Conservation (phyloP, 2,888 invertebrate genomes). For the Cosmia pyralina region DNA sequence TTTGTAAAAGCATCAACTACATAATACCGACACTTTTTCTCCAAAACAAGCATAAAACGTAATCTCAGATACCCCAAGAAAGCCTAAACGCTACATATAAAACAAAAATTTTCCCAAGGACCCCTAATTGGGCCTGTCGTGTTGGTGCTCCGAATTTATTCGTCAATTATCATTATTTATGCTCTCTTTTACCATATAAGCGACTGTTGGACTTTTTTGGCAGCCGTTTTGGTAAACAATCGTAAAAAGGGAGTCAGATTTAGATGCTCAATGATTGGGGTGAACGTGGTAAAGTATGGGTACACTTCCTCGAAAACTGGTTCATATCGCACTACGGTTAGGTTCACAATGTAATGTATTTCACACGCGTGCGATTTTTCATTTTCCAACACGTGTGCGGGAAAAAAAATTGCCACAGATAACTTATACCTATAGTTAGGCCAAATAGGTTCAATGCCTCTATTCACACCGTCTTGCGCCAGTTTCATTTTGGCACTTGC, state of each 20-base stretch:
- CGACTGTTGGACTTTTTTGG: slow-evolving; percentile 40
- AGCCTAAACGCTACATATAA: slow-evolving; percentile 28
- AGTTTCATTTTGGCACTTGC: no score
- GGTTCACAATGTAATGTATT: no score
- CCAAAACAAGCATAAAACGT: slow-evolving; percentile 7
- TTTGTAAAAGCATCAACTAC: neutral
- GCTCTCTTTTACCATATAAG: slow-evolving; percentile 39
- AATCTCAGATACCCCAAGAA: slow-evolving; percentile 22
- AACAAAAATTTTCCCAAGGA: slow-evolving; percentile 33
- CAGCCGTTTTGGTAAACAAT: slow-evolving; percentile 38
- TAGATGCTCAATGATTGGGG: neutral
- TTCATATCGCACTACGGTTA: no score
- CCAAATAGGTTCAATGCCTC: no score
- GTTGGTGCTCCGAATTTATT: slow-evolving; percentile 46
- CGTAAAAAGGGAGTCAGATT: slow-evolving; percentile 18
- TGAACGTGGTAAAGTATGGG: neutral
- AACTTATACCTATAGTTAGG: no score
- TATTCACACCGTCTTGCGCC: no score
- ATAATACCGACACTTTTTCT: neutral
- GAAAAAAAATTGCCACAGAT: no score
- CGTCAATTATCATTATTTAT: slow-evolving; percentile 57
- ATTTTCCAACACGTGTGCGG: no score
- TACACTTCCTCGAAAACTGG: no score
- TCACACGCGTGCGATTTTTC: no score
- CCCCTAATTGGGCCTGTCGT: slow-evolving; percentile 40